Conservation (phyloP, 2,888 invertebrate species). For the Drosophila monieri region DNA sequence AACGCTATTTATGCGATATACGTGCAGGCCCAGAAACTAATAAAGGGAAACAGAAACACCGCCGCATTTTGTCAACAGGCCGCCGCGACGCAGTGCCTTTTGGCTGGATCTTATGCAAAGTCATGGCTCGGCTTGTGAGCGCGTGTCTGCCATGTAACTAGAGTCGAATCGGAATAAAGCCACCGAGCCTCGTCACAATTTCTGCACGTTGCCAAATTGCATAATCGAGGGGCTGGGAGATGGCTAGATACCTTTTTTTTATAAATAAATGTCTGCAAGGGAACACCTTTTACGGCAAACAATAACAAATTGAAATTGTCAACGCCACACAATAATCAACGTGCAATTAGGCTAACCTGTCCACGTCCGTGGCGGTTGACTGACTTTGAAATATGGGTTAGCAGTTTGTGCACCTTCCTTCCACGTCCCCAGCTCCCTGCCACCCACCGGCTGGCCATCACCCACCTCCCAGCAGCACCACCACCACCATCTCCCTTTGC, state of each 20-base stretch:
- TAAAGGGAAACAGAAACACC: slow-evolving; percentile 14
- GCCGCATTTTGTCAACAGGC: slow-evolving; percentile 27
- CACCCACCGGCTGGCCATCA: neutral
- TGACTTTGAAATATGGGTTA: slow-evolving; percentile 79
- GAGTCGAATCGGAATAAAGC: slow-evolving; percentile 38
- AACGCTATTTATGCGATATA: slow-evolving; percentile 72
- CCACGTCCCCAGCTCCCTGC: neutral
- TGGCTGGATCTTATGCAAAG: slow-evolving; percentile 75
- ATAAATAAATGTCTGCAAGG: slow-evolving; percentile 22
- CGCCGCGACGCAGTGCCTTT: neutral
- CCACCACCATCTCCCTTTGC: neutral
- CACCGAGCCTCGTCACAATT: slow-evolving; percentile 59
- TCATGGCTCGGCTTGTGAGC: slow-evolving; percentile 67
- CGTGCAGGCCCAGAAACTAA: slow-evolving; percentile 50
- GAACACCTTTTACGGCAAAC: slow-evolving; percentile 61
- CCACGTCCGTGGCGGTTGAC: slow-evolving; percentile 59
- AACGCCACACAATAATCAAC: slow-evolving; percentile 64
- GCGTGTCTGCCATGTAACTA: slow-evolving; percentile 50
- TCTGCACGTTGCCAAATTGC: slow-evolving; percentile 76
- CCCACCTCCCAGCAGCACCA: slow-evolving; percentile 15
- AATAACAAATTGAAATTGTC: slow-evolving; percentile 77
- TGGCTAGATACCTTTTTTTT: slow-evolving; percentile 11
- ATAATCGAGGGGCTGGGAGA: slow-evolving; percentile 47
- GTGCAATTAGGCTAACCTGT: slow-evolving; percentile 75
- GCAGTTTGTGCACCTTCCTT: slow-evolving; percentile 38